Evolutionary conservation across 2,888 invertebrate genomes (phyloP), one percentile per base, ranked within the genome.

Genomic region (Agrotis ipsilon): DNA sequence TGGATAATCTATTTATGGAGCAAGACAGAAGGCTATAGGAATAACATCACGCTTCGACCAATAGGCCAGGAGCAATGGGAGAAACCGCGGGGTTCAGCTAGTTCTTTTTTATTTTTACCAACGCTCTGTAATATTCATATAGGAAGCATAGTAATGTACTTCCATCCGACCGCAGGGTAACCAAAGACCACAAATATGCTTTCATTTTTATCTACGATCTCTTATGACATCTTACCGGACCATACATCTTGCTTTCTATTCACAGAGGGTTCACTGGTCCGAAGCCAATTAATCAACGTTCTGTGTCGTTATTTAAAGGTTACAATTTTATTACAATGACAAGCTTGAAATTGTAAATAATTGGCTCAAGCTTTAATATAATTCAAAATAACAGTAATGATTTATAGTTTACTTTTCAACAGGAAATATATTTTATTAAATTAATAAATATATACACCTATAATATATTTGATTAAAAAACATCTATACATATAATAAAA

Each of bases 171-270:
- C 88, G 79, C 90, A 89, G 72, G 72, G 73, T 72, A 57, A 68
- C 83, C 71, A 63, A n/a, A 27, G 48, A 81, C 81, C 86, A 64
- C 77, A 85, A 78, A 52, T 61, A 60, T 87, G 88, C 91, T 92
- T 92, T 92, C 91, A 82, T 91, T 92, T 92, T 90, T 90, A 92
- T 93, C 91, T 86, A 80, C 79, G 75, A 89, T 90, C 88, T 90
- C 86, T 86, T 89, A 88, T 88, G 87, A 89, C 89, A 86, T 80
- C 68, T 83, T 86, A 88, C 89, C 85, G 87, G 88, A 76, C 82
- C 80, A 88, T 83, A 86, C 83, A 82, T 84, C 78, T 81, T 86
- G 90, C 93, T 93, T 94, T 93, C 93, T 89, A 89, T 65, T 90
- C 80, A 78, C 75, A 68, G 66, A 64, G 68, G 60, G 81, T 81